phyloP scores from a whole-genome alignment of 2,113 vertebrate species.

The Paradoxurus hermaphroditus region DNA sequence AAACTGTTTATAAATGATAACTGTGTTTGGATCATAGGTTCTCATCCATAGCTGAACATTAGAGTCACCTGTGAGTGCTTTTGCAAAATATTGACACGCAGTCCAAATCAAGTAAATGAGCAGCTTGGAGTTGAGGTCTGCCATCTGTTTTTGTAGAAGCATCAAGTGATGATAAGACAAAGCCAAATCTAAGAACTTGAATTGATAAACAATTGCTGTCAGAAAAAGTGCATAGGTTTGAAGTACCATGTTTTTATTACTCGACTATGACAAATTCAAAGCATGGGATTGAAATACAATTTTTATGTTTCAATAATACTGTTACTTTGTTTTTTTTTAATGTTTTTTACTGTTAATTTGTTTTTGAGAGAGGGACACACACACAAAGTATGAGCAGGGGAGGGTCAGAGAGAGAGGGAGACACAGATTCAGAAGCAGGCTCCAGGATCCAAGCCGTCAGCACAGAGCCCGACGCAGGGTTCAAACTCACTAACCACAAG shows the following conservation, averaged over 20 bases:
- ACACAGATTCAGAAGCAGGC: too few species aligned
- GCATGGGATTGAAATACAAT: neutral
- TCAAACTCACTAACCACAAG: too few species aligned
- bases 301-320: neutral
- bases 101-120: neutral
- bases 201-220: neutral
- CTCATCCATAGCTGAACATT: neutral
- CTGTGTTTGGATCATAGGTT: neutral
- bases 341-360: too few species aligned
- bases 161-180: neutral
- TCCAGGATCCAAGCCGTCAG: too few species aligned
- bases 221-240: neutral
- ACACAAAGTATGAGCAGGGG: too few species aligned
- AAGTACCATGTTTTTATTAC: neutral
- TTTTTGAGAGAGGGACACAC: too few species aligned
- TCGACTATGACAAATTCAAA: neutral
- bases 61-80: neutral
- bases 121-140: neutral
- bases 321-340: neutral
- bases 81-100: neutral
- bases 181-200: neutral
- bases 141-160: neutral
- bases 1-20: neutral
- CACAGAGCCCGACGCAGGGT: too few species aligned
- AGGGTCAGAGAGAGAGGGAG: too few species aligned